Base-by-base conservation (phyloP, 2,888 invertebrate species). In the Zaprionus lineosus region DNA sequence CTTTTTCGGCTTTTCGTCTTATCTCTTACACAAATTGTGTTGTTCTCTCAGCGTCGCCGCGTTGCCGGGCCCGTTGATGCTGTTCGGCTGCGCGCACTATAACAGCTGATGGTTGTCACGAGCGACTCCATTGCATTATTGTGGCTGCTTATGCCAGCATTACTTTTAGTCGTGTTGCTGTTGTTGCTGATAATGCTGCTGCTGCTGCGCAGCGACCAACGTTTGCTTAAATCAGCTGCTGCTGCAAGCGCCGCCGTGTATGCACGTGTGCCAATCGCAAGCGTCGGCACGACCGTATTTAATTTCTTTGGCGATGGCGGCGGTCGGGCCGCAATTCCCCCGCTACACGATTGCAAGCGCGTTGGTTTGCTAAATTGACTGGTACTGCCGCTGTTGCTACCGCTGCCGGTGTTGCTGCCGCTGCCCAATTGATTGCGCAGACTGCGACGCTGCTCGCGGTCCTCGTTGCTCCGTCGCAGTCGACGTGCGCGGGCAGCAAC, bases 261-360 rank as follows among this genome's bases (percentile, higher is more conserved):
- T 0, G 81, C 70, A 4, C 86, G 41, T 11, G 83, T 87, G 1
- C 86, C 75, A 26, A 84, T 85, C 9, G 86, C 84, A 6, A 82
- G 44, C 7, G 86, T 81, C 9, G 84, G 85, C n/a, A 82, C 74
- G 0, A 57, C 77, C 0, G 69, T 60, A 44, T 81, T 84, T 0
- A 88, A 66, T 15, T 87, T 75, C 43, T 87, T 88, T 11, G 88
- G 85, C n/a, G 87, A 83, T 0, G 88, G 85, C n/a, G 88, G 86
- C 5, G 86, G 74, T 0, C 85, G 66, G 2, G 75, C 68, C 15
- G 86, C 56, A 34, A 85, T 82, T 21, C 69, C 70, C 14, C 72
- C 72, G 26, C 59, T 65, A 33, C 79, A 64, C 29, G 84, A 72
- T 39, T 87, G 87, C 39, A 76, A 63, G 2, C 87, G 72, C 1